Conservation (phyloP, 1,140 invertebrate species). For the Apocrypta bakeri region DNA sequence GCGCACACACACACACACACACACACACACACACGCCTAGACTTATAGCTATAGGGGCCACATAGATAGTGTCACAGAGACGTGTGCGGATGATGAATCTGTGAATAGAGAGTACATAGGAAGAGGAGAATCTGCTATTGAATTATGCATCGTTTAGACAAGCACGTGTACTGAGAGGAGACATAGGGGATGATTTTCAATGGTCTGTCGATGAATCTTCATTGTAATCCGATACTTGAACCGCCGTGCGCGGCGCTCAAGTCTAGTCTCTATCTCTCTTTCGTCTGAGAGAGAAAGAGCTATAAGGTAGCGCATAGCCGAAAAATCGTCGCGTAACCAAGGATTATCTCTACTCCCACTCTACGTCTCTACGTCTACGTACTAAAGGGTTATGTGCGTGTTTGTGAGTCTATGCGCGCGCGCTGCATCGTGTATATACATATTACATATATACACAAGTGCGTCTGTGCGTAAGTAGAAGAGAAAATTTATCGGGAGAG, state of each 20-base stretch:
- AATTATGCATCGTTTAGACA: neutral
- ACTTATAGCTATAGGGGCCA: no score
- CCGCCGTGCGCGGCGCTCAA: neutral
- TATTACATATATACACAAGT: neutral
- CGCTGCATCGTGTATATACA: neutral
- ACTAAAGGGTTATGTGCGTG: neutral
- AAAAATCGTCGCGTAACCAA: slow-evolving; percentile 39
- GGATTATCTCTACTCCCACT: neutral
- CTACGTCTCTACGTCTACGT: neutral
- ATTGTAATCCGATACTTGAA: slow-evolving; percentile 40
- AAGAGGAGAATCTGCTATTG: neutral
- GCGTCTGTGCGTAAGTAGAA: no score
- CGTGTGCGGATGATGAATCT: neutral
- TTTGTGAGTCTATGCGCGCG: no score
- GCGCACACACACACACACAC: neutral
- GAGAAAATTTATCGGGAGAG: no score
- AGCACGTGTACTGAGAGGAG: neutral
- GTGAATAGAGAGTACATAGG: neutral
- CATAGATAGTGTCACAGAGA: neutral
- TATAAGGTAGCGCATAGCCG: neutral
- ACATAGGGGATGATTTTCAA: neutral
- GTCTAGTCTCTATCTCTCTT: neutral
- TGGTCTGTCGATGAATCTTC: slow-evolving; percentile 11
- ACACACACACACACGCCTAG: no score
- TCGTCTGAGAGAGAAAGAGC: neutral